Percentiles rank a stretch among this genome's conserved stretches.
Conservation (phyloP, 2,797 vertebrate species). For the Nasua narica region DNA sequence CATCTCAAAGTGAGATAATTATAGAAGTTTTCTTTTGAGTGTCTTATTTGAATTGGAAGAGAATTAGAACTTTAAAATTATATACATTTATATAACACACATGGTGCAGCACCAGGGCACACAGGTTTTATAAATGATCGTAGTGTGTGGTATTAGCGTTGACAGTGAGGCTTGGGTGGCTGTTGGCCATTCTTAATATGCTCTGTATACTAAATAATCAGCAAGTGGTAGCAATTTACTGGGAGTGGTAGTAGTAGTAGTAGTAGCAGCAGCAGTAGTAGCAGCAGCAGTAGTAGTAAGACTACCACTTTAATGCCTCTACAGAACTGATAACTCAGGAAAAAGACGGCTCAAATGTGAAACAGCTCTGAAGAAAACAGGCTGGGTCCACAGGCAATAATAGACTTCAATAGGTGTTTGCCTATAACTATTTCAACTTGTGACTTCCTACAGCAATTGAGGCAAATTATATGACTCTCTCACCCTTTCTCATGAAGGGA, state of each 20-base stretch:
- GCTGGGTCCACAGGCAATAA: not conserved
- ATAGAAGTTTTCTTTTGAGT: not conserved
- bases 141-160: not conserved
- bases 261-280: not conserved
- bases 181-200: not conserved
- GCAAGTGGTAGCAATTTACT: not conserved
- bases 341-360: not conserved
- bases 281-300: too few relatives aligned
- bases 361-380: not conserved
- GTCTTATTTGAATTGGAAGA: not conserved
- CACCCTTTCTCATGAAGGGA: constrained; percentile 92
- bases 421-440: not conserved
- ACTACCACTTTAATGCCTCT: not conserved
- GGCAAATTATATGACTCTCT: not conserved
- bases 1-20: not conserved
- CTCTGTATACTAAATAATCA: not conserved
- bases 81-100: not conserved
- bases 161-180: not conserved
- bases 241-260: not conserved
- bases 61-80: not conserved
- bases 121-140: not conserved
- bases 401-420: not conserved
- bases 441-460: not conserved
- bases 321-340: not conserved
- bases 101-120: not conserved